Evolutionary conservation across 2,113 vertebrate species (phyloP), one percentile per base, ranked within the genome.

Genomic region (Ramphastos sulfuratus): DNA sequence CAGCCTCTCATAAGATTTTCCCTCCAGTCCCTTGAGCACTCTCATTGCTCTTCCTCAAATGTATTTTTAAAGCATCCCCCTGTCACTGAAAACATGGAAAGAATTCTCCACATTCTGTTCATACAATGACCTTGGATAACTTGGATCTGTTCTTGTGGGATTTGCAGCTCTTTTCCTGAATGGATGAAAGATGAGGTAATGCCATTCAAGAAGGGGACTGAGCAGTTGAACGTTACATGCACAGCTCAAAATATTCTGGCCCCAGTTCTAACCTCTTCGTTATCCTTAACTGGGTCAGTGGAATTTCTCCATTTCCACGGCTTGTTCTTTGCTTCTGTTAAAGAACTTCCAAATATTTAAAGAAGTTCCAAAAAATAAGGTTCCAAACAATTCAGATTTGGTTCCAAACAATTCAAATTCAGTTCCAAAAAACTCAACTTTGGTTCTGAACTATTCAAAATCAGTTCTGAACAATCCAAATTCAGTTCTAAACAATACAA

Each of bases 141-240:
- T 94, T n/a, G 56, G 75, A 92, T 83, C 67, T 71, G 79, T 33
- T 85, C 87, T 89, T 94, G 77, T 81, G 89, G 82, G 82, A 95
- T 92, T 81, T 91, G 89, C 89, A 90, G 73, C 94, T 83, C 77
- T 86, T 76, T 88, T 83, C 94, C 94, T 81, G 85, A 95, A 93
- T 90, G 90, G 81, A 96, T 90, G 88, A 48, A 67, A 77, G 92
- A 95, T 96, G 93, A 96, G 77, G 93, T 92, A 92, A 96, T 94
- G 91, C 85, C 87, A 77, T 82, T 95, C 55, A 71, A 71, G 81
- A 27, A 24, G 50, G 10, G 46, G 83, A 73, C 92, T 78, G 87
- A 89, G 95, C 87, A 85, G 64, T 60, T 86, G 94, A 86, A 96
- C 3, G 3, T 77, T 85, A 77, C 80, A 77, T 56, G 86, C 71